These are phyloP conservation scores for Danionella dracula DNA, from an alignment of 2,797 vertebrate species.

Conservation along the genomic window DNA sequence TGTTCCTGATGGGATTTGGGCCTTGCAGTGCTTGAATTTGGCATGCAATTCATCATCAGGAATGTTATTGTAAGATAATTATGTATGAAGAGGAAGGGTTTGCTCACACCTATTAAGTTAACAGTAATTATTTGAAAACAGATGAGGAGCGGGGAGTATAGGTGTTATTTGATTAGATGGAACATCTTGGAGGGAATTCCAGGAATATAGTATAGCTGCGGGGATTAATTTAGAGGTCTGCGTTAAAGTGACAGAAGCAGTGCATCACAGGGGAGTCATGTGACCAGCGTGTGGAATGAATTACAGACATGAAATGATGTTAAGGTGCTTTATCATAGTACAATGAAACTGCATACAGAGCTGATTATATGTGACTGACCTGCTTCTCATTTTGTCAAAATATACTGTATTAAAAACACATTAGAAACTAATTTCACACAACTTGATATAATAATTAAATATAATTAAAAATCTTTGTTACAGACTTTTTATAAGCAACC, in stretches of 20 bases:
- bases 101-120: constrained; percentile 29
- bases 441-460: too few relatives aligned
- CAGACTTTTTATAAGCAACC: too few relatives aligned
- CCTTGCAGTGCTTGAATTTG: constrained; percentile 26
- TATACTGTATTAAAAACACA: too few relatives aligned
- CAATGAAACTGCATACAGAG: not conserved
- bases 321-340: not conserved
- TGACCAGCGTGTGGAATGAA: constrained; percentile 17
- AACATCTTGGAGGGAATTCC: constrained; percentile 10
- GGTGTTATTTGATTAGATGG: constrained; percentile 17
- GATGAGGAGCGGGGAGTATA: not conserved
- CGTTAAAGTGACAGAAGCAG: constrained; percentile 20
- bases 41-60: constrained; percentile 27
- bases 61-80: constrained; percentile 32
- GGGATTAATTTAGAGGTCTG: constrained; percentile 25
- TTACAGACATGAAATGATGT: constrained; percentile 5
- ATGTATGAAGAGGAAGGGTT: constrained; percentile 18
- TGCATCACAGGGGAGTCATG: constrained; percentile 30
- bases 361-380: not conserved
- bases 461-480: too few relatives aligned
- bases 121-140: constrained; percentile 12
- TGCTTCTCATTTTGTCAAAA: too few relatives aligned
- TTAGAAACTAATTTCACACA: too few relatives aligned
- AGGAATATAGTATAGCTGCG: constrained; percentile 3
- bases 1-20: constrained; percentile 34